Conservation (phyloP, 2,888 invertebrate species). For the Drosophila prostipennis region DNA sequence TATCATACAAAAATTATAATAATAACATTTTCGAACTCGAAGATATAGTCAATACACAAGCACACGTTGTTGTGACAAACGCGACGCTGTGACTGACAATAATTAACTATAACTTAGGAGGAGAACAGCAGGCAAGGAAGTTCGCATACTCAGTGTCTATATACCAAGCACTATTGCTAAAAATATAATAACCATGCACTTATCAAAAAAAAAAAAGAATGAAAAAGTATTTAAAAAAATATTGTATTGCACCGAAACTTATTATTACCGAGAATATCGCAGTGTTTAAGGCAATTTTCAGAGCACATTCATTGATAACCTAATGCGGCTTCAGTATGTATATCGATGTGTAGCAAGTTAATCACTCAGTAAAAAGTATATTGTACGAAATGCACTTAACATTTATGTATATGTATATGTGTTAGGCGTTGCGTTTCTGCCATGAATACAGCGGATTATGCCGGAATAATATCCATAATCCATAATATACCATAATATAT, state of each 20-base stretch:
- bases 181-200: slow-evolving; percentile 30
- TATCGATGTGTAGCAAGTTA: slow-evolving; percentile 78
- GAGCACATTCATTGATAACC: slow-evolving; percentile 75
- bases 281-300: slow-evolving; percentile 57
- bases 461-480: slow-evolving; percentile 31
- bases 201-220: slow-evolving; percentile 18
- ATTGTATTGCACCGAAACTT: slow-evolving; percentile 49
- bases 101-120: slow-evolving; percentile 68
- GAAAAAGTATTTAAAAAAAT: slow-evolving; percentile 11
- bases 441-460: slow-evolving; percentile 64
- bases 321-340: slow-evolving; percentile 68
- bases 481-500: neutral
- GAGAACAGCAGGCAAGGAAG: slow-evolving; percentile 40
- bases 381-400: slow-evolving; percentile 60
- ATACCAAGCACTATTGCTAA: slow-evolving; percentile 28
- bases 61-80: slow-evolving; percentile 76
- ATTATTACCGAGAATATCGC: slow-evolving; percentile 41
- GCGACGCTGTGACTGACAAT: slow-evolving; percentile 85
- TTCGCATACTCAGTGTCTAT: slow-evolving; percentile 44
- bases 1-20: slow-evolving; percentile 2
- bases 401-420: slow-evolving; percentile 80
- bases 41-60: slow-evolving; percentile 60
- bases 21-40: slow-evolving; percentile 44
- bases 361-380: slow-evolving; percentile 41
- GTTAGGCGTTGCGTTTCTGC: slow-evolving; percentile 77